These are phyloP conservation scores for Adelphocoris suturalis DNA, from an alignment of 2,888 invertebrate genomes.

Conservation along the genomic window DNA sequence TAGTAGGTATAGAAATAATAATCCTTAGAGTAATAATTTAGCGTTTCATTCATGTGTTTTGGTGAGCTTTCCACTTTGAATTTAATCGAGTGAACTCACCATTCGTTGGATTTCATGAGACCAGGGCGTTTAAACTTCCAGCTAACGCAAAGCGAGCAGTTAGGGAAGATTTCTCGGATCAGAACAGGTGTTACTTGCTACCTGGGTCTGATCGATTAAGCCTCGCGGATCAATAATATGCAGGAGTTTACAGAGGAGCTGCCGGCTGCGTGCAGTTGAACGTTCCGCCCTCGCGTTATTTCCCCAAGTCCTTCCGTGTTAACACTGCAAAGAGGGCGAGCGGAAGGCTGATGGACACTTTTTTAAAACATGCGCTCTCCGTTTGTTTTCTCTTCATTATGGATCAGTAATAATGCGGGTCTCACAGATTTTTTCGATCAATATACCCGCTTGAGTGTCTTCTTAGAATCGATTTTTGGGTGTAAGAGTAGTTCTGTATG, in stretches of 20 bases:
- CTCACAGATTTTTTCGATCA: too few relatives aligned
- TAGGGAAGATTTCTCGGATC: background rate
- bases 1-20: too few relatives aligned
- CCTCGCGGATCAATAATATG: constrained; percentile 14
- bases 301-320: constrained; percentile 18
- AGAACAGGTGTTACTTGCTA: constrained; percentile 10
- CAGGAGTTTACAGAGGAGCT: background rate
- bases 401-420: too few relatives aligned
- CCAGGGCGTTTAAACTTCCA: background rate
- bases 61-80: background rate
- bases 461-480: too few relatives aligned
- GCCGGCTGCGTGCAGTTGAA: background rate
- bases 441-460: too few relatives aligned
- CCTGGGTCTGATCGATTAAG: background rate
- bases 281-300: background rate
- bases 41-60: background rate
- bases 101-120: constrained; percentile 49
- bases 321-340: background rate
- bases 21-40: too few relatives aligned
- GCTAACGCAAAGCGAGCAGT: background rate
- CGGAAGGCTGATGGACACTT: background rate
- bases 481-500: too few relatives aligned
- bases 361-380: constrained; percentile 24
- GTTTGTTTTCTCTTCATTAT: too few relatives aligned
- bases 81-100: constrained; percentile 15